Percentiles rank a stretch among this genome's conserved stretches.
Evolutionary conservation across 2,797 vertebrate species (phyloP).

Genomic region (Lagorchestes hirsutus): DNA sequence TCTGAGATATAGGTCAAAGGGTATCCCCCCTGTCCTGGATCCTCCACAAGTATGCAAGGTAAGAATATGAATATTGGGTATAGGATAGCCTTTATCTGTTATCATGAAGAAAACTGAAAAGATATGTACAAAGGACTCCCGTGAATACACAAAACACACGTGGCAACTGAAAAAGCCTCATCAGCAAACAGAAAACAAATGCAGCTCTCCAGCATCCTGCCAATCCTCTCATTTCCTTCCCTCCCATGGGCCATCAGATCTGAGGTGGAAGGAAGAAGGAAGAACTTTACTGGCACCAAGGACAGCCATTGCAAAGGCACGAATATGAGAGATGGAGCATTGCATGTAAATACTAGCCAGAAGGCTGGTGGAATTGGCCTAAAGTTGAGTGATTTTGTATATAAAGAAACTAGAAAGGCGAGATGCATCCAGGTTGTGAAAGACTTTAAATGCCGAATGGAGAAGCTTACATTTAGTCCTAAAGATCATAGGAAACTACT

Average conservation of each 20-base stretch:
- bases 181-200: not conserved
- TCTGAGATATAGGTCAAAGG: not conserved
- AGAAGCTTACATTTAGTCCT: not conserved
- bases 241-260: not conserved
- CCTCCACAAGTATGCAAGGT: not conserved
- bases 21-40: not conserved
- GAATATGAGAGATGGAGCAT: not conserved
- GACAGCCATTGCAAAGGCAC: not conserved
- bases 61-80: not conserved
- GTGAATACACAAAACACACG: not conserved
- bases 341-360: not conserved
- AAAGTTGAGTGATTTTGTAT: not conserved
- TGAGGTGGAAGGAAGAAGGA: not conserved
- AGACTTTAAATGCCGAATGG: not conserved
- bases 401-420: not conserved
- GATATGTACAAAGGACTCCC: not conserved
- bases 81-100: not conserved
- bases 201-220: not conserved
- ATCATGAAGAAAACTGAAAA: not conserved
- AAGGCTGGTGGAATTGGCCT: not conserved
- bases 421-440: not conserved
- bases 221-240: not conserved
- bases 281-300: not conserved
- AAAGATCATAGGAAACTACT: not conserved
- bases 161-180: not conserved